Conservation (phyloP, 2,888 invertebrate genomes). For the Linyphia triangularis region DNA sequence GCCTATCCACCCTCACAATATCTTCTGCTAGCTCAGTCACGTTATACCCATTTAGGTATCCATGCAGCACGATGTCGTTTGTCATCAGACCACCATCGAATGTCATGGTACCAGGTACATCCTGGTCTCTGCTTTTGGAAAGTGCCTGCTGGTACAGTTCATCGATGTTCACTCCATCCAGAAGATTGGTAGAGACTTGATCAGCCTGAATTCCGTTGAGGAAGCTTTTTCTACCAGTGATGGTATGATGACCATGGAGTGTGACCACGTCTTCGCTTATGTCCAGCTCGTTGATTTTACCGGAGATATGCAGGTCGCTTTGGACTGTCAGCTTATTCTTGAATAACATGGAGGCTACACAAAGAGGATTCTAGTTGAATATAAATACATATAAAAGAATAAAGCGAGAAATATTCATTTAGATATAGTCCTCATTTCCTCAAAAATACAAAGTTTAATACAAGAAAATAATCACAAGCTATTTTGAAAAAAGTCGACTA, state of each 20-base stretch:
- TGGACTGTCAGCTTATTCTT: constrained; percentile 17
- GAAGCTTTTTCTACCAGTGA: constrained; percentile 60
- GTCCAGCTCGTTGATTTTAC: constrained; percentile 59
- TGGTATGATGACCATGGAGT: constrained; percentile 37
- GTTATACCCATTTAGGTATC: constrained; percentile 65
- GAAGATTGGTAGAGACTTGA: neutral
- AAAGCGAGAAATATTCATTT: neutral
- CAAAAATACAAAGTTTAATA: neutral
- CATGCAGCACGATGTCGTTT: constrained; percentile 47
- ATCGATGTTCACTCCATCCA: constrained; percentile 66
- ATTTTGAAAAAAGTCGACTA: too few relatives aligned
- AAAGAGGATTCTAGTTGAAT: too few relatives aligned
- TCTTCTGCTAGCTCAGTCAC: constrained; percentile 22
- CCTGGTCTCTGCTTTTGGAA: constrained; percentile 52
- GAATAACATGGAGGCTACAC: constrained; percentile 34
- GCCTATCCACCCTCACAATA: constrained; percentile 61
- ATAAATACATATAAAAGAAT: too few relatives aligned
- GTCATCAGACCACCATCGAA: constrained; percentile 46
- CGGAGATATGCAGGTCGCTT: constrained; percentile 44
- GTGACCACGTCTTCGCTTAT: constrained; percentile 67
- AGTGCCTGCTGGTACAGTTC: constrained; percentile 41
- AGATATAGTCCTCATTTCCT: neutral
- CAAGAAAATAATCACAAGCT: neutral
- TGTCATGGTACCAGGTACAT: constrained; percentile 13
- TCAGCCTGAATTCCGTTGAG: constrained; percentile 46